Base-by-base conservation (phyloP, 2,113 vertebrate genomes). In the Athene cunicularia region DNA sequence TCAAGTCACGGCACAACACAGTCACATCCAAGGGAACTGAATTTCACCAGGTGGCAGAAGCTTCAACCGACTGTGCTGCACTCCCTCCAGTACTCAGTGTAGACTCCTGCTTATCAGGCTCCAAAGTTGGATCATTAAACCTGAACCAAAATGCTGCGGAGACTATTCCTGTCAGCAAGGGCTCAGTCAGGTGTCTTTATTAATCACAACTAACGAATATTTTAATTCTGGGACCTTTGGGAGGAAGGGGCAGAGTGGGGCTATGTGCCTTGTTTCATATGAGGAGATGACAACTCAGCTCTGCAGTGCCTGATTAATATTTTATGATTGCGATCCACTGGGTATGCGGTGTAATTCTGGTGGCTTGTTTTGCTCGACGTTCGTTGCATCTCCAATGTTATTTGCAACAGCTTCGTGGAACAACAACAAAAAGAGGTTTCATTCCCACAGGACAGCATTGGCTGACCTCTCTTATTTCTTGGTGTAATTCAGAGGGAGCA, bases 291-390 rank as follows among this genome's bases (percentile, higher is more conserved):
- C 95, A 98, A 95, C 82, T 84, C 97, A 95, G 98, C 97, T 97
- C 98, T 96, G 89, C 97, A 97, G 88, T 97, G 94, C 91, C 94
- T 97, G 97, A 98, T 98, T 92, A 98, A 98, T 98, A 96, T 98
- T 98, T 98, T 85, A 98, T 98, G 96, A 97, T 62, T 62, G 85
- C 39, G 96, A 98, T 97, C 97, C 97, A 88, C 96, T 91, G 98
- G 97, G 97, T 93, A 96, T 97, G 94, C 93, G 3, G 96, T 80
- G 95, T 82, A 96, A 95, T 96, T 94, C 95, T 96, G 95, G 92
- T 71, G 92, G 58, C 95, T 92, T 90, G 90, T 85, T 91, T 84
- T 86, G 58, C 71, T 94, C 83, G 71, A 59, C 55, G 24, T 79
- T 80, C 2, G 1, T 90, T 91, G 91, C 94, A 96, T 97, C 90